Conservation (phyloP, 1,140 invertebrate species). For the Metaphire vulgaris region DNA sequence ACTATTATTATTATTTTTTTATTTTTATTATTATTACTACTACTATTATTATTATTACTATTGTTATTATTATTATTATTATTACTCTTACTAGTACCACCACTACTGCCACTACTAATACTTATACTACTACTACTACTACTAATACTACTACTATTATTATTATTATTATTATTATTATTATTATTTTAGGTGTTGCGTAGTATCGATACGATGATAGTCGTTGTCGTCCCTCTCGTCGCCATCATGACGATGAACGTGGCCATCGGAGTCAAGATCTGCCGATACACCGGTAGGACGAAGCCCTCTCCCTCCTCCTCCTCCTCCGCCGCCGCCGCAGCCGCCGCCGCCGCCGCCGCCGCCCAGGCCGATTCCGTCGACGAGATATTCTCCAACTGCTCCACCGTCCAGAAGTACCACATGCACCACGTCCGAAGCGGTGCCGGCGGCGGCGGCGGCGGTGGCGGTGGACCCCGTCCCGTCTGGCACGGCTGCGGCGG, state of each 20-base stretch:
- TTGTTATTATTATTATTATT: too few relatives aligned
- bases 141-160: too few relatives aligned
- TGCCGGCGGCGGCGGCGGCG: too few relatives aligned
- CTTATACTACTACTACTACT: too few relatives aligned
- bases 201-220: conserved; percentile 62
- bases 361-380: neutral
- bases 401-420: neutral
- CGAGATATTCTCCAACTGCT: neutral
- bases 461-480: neutral
- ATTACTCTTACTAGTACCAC: too few relatives aligned
- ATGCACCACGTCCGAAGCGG: neutral
- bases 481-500: neutral
- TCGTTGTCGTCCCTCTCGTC: conserved; percentile 63
- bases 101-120: too few relatives aligned
- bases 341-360: neutral
- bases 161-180: neutral
- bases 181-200: conserved; percentile 57
- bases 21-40: too few relatives aligned
- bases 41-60: too few relatives aligned
- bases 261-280: conserved; percentile 58
- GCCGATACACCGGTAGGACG: conserved; percentile 54
- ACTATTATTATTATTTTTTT: too few relatives aligned
- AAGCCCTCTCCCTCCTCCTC: conserved; percentile 17
- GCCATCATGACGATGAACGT: conserved; percentile 65
- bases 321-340: conserved; percentile 8